Evolutionary conservation across 2,888 invertebrate genomes (phyloP).

Genomic region (Ctena decussata): DNA sequence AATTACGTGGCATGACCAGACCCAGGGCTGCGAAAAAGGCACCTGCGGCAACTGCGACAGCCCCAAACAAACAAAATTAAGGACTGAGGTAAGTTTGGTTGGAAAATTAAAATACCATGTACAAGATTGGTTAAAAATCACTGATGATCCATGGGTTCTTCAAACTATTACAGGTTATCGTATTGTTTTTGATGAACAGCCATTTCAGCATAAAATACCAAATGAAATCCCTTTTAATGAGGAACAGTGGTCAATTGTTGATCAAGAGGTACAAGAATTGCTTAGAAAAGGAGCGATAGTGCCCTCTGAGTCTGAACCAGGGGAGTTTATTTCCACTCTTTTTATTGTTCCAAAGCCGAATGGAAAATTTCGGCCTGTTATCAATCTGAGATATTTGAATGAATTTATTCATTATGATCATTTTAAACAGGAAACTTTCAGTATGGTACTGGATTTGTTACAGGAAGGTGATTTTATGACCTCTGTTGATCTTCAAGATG

Average conservation of each 20-base stretch:
- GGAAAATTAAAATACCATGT: slow-evolving; percentile 7
- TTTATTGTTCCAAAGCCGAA: slow-evolving; percentile 4
- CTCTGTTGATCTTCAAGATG: no score
- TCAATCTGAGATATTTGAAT: slow-evolving; percentile 9
- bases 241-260: slow-evolving; percentile 8
- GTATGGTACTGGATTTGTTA: no score
- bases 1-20: no score
- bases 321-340: not conserved
- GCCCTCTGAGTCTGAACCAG: not conserved
- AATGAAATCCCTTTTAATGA: slow-evolving; percentile 17
- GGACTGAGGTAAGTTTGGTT: not conserved
- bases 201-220: slow-evolving; percentile 21
- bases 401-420: no score
- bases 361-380: slow-evolving; percentile 11
- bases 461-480: no score
- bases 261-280: not conserved
- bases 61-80: not conserved
- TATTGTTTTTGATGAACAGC: slow-evolving; percentile 24
- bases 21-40: no score
- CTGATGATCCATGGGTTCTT: slow-evolving; percentile 36
- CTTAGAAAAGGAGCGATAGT: slow-evolving; percentile 29
- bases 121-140: slow-evolving; percentile 19
- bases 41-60: not conserved
- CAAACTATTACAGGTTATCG: slow-evolving; percentile 23
- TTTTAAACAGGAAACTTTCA: no score